Percentiles rank a stretch among this genome's conserved stretches.
These are phyloP conservation scores for Tachystola acroxantha DNA, from an alignment of 2,888 invertebrate species.

Conservation along the genomic window DNA sequence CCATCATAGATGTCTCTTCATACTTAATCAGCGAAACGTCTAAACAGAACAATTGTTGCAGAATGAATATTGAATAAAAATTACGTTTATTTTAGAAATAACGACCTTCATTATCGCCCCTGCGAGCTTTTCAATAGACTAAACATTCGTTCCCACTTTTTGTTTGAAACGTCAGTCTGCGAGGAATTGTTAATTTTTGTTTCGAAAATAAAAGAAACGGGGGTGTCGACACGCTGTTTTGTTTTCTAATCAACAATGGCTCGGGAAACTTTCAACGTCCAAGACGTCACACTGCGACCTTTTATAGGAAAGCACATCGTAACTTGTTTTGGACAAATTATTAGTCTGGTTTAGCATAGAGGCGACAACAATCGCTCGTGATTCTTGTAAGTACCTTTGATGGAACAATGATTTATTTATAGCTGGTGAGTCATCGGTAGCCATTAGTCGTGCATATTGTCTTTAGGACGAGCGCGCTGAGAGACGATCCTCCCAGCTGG, in stretches of 20 bases:
- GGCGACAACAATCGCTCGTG: constrained; percentile 58
- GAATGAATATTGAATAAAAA: constrained; percentile 22
- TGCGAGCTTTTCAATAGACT: constrained; percentile 43
- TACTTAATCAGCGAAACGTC: background rate
- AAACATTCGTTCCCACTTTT: constrained; percentile 58
- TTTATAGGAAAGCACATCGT: constrained; percentile 46
- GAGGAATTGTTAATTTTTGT: constrained; percentile 56
- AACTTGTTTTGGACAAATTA: constrained; percentile 73
- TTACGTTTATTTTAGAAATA: constrained; percentile 56
- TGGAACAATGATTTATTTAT: constrained; percentile 70
- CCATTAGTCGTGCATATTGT: constrained; percentile 60
- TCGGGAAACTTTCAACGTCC: constrained; percentile 42
- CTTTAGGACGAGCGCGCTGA: constrained; percentile 40
- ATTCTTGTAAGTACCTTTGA: constrained; percentile 61
- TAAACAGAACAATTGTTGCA: constrained; percentile 8
- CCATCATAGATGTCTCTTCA: background rate
- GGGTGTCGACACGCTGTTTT: constrained; percentile 74
- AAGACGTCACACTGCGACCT: constrained; percentile 67
- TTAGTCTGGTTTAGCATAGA: constrained; percentile 75
- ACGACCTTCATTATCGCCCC: constrained; percentile 59
- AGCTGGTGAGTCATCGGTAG: constrained; percentile 66
- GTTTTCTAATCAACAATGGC: constrained; percentile 66
- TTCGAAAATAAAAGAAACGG: constrained; percentile 57
- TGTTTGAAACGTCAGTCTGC: constrained; percentile 49
- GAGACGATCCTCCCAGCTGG: constrained; percentile 56